These are phyloP conservation scores for Salvelinus alpinus DNA, from an alignment of 2,113 vertebrate genomes.

Conservation along the genomic window DNA sequence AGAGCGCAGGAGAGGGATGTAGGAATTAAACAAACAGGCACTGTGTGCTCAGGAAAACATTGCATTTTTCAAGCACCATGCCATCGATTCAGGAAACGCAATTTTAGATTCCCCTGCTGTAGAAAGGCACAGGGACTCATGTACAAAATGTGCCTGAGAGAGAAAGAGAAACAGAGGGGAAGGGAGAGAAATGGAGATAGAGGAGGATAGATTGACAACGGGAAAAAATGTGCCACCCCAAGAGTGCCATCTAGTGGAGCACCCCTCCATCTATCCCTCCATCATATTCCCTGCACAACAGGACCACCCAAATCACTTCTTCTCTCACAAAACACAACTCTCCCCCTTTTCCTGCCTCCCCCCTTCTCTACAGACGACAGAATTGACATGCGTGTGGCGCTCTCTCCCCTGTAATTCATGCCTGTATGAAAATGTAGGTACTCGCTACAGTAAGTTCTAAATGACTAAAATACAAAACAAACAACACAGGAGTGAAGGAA, in stretches of 20 bases:
- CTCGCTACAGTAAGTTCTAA: too few relatives aligned
- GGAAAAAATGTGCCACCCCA: constrained; percentile 6
- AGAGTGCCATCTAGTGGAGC: constrained; percentile 46
- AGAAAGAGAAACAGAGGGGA: background rate
- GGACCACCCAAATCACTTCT: background rate
- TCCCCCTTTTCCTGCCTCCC: background rate
- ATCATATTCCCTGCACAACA: background rate
- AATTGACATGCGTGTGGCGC: background rate
- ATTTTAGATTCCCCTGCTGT: background rate
- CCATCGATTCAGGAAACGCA: background rate
- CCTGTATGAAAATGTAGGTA: background rate
- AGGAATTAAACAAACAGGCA: background rate
- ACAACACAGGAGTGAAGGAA: background rate
- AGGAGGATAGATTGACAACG: background rate
- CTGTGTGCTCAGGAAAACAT: background rate
- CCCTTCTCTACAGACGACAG: background rate
- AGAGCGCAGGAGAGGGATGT: background rate
- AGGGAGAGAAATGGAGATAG: background rate
- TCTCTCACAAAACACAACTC: background rate
- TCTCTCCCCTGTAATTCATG: background rate
- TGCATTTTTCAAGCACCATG: background rate
- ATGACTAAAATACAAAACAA: background rate
- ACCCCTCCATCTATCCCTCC: background rate
- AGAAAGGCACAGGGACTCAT: background rate
- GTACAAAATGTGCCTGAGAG: background rate